Percentiles rank a stretch among this genome's conserved stretches.
Evolutionary conservation across 2,797 vertebrate genomes (phyloP).

Genomic region (Otolemur crassicaudatus): DNA sequence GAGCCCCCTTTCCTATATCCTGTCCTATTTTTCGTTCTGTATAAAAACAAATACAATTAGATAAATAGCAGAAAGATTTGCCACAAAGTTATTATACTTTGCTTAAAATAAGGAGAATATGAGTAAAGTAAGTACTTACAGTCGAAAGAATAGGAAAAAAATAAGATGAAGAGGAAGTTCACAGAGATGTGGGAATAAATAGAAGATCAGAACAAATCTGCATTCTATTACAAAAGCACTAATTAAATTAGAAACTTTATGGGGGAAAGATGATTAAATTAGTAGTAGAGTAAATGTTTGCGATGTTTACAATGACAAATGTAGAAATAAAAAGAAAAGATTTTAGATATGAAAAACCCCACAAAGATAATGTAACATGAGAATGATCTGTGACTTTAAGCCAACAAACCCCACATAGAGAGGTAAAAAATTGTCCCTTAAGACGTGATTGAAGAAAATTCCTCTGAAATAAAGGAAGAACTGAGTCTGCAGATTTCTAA

Average conservation of each 20-base stretch:
- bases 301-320: too few relatives aligned
- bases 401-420: too few relatives aligned
- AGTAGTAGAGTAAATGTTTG: too few relatives aligned
- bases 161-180: background rate
- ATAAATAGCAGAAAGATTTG: background rate
- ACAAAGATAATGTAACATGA: background rate
- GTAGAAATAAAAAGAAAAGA: background rate
- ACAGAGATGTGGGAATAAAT: background rate
- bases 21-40: background rate
- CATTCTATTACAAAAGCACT: background rate
- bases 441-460: background rate
- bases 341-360: background rate
- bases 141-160: background rate
- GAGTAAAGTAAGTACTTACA: background rate
- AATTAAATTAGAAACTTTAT: background rate
- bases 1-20: background rate
- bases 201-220: background rate
- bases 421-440: background rate
- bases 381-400: background rate
- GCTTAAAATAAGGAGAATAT: background rate
- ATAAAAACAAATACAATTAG: background rate
- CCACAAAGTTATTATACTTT: background rate
- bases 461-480: background rate
- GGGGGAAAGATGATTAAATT: background rate
- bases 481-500: background rate